Evolutionary conservation across 2,113 vertebrate species (phyloP).

Genomic region (Hepsetus odoe): DNA sequence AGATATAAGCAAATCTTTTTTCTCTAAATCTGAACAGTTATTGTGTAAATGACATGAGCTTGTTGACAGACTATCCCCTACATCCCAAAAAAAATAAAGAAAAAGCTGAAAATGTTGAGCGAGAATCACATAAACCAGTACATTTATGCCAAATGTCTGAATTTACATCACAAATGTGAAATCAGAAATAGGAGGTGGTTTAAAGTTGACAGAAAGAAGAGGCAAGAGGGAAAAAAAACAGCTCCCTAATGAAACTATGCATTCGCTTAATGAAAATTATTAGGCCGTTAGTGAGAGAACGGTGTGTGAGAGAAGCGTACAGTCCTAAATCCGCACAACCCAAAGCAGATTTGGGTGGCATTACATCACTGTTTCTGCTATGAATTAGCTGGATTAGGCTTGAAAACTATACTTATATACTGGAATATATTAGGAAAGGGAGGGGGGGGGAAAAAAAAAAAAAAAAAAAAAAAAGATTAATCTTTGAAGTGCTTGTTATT

Average conservation of each 20-base stretch:
- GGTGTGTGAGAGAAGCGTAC: conserved; percentile 49
- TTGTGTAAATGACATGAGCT: too few species aligned
- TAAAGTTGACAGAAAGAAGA: conserved; percentile 4
- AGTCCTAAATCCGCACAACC: conserved; percentile 53
- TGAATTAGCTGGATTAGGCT: conserved; percentile 57
- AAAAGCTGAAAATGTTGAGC: too few species aligned
- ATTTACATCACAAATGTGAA: too few species aligned
- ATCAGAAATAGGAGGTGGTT: too few species aligned
- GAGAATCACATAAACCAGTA: too few species aligned
- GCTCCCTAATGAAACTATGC: background rate
- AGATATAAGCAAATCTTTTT: too few species aligned
- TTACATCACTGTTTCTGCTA: conserved; percentile 58
- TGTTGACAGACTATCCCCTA: too few species aligned
- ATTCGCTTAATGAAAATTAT: conserved; percentile 34
- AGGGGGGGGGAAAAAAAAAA: too few species aligned
- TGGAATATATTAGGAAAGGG: conserved; percentile 25
- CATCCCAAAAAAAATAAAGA: too few species aligned
- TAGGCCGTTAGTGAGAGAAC: conserved; percentile 47
- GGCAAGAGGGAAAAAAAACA: background rate
- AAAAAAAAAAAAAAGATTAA: conserved; percentile 35
- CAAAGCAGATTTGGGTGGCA: conserved; percentile 58
- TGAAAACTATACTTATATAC: conserved; percentile 44
- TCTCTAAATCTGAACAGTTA: too few species aligned
- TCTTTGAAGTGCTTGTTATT: conserved; percentile 25
- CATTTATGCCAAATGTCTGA: too few species aligned